Percentiles rank a stretch among this genome's conserved stretches.
Conservation (phyloP, 2,797 vertebrate genomes). For the Spinus olivaceus region DNA sequence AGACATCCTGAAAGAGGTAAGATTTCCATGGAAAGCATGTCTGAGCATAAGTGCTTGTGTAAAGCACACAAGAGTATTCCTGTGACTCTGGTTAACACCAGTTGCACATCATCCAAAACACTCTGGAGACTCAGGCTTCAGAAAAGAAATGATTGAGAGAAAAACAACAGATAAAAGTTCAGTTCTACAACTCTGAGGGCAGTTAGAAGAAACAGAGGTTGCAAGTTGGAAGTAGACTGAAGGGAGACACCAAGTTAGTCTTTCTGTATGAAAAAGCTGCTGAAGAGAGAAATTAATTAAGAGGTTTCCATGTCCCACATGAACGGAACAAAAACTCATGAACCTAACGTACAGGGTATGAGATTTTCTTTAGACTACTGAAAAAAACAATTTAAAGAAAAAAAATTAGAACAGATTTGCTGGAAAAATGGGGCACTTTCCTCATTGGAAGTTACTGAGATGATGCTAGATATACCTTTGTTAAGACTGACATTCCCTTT, state of each 20-base stretch:
- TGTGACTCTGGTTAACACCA: background rate
- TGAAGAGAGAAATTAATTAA: background rate
- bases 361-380: background rate
- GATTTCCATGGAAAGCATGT: background rate
- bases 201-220: background rate
- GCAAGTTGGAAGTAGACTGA: background rate
- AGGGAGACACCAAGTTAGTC: background rate
- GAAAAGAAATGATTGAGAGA: background rate
- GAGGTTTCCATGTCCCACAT: background rate
- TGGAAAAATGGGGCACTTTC: background rate
- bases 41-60: background rate
- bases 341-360: background rate
- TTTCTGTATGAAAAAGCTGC: background rate
- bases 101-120: background rate
- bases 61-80: background rate
- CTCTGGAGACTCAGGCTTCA: background rate
- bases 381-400: background rate
- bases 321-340: background rate
- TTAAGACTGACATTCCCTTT: background rate
- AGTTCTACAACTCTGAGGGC: background rate
- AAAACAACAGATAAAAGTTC: background rate
- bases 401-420: background rate
- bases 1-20: background rate
- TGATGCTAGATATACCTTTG: background rate
- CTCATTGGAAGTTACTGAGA: background rate